Evolutionary conservation across 2,888 invertebrate genomes (phyloP).

Genomic region (Nephrocerus scutellatus): DNA sequence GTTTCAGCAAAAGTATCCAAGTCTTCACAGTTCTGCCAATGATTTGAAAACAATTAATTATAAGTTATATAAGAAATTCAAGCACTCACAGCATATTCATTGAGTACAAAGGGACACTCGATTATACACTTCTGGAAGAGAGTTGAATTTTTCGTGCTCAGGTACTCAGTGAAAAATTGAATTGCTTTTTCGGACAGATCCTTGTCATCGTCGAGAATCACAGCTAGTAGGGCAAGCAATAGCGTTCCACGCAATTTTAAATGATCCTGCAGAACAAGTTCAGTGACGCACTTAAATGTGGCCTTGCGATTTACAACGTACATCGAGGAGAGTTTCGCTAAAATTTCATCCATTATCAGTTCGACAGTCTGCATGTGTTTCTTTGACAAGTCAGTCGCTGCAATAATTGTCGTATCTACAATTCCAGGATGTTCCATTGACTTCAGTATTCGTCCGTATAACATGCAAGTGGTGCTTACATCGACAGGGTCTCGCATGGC

Average conservation of each 20-base stretch:
- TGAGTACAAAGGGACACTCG: constrained; percentile 43
- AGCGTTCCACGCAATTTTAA: constrained; percentile 41
- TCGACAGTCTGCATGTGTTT: constrained; percentile 42
- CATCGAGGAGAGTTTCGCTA: constrained; percentile 37
- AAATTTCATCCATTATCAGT: constrained; percentile 34
- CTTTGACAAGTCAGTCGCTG: constrained; percentile 41
- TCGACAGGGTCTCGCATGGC: constrained; percentile 34
- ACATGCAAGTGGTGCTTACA: constrained; percentile 29
- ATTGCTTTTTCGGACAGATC: constrained; percentile 36
- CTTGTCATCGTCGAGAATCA: constrained; percentile 35
- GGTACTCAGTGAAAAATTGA: constrained; percentile 39
- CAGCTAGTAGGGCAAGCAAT: constrained; percentile 34
- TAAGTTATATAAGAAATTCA: constrained; percentile 1
- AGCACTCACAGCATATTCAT: constrained; percentile 32
- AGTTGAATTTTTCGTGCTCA: constrained; percentile 30
- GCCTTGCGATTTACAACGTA: constrained; percentile 39
- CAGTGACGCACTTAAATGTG: constrained; percentile 42
- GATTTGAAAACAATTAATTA: constrained; percentile 3
- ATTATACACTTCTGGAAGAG: constrained; percentile 42
- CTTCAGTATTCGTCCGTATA: constrained; percentile 29
- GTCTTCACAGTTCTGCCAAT: constrained; percentile 30
- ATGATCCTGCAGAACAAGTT: constrained; percentile 41
- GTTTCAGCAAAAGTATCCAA: constrained; percentile 31
- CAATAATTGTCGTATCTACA: constrained; percentile 41
- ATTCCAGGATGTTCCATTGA: constrained; percentile 41